Evolutionary conservation across 2,888 invertebrate genomes (phyloP).

Genomic region (Brachyopa scutellaris): DNA sequence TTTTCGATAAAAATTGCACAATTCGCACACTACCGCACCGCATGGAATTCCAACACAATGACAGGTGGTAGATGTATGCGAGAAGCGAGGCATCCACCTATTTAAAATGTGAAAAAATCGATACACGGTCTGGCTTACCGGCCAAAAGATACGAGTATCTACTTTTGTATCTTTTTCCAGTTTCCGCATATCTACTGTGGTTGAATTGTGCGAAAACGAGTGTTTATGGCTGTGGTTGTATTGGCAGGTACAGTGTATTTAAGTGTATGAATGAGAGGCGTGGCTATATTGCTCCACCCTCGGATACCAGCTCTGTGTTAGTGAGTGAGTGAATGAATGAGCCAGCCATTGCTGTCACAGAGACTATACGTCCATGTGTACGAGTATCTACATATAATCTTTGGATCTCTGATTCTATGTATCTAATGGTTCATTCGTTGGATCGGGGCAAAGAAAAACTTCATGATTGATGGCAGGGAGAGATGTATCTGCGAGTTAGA

Average conservation of each 20-base stretch:
- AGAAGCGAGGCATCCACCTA: slow-evolving; percentile 52
- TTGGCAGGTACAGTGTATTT: neutral
- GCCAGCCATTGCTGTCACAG: slow-evolving; percentile 66
- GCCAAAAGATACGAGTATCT: slow-evolving; percentile 22
- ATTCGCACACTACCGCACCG: slow-evolving; percentile 28
- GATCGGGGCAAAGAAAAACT: slow-evolving; percentile 9
- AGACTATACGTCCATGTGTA: neutral
- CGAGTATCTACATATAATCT: neutral
- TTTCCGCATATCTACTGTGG: neutral
- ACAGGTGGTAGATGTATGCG: slow-evolving; percentile 10
- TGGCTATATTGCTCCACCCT: slow-evolving; percentile 52
- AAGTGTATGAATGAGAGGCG: slow-evolving; percentile 24
- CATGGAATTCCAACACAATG: slow-evolving; percentile 10
- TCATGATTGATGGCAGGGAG: slow-evolving; percentile 49
- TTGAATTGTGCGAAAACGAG: slow-evolving; percentile 22
- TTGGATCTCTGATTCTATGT: slow-evolving; percentile 9
- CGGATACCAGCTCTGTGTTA: too few relatives aligned
- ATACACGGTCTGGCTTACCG: slow-evolving; percentile 26
- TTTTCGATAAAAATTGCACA: slow-evolving; percentile 71
- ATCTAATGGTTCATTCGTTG: slow-evolving; percentile 15
- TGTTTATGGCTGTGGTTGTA: slow-evolving; percentile 1
- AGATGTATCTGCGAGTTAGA: slow-evolving; percentile 35
- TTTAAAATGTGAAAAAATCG: slow-evolving; percentile 46
- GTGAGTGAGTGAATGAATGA: slow-evolving; percentile 28
- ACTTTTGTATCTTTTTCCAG: slow-evolving; percentile 54